These are phyloP conservation scores for Myotis vivesi DNA, from an alignment of 2,797 vertebrate genomes.

Conservation along the genomic window DNA sequence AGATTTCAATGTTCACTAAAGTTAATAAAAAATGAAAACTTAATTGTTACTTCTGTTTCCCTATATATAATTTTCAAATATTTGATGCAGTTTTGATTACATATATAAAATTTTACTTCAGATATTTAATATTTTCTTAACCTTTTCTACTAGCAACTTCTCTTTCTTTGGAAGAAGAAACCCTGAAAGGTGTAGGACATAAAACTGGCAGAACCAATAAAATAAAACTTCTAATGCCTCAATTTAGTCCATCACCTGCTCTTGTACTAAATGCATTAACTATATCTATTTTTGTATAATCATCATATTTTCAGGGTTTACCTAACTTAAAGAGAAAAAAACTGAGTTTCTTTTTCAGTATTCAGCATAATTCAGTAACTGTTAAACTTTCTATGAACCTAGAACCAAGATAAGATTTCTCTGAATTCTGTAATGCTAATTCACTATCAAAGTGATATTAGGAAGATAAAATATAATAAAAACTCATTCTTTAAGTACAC, in stretches of 20 bases:
- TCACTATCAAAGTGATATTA: slow-evolving; percentile 5
- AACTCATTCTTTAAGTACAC: slow-evolving; percentile 29
- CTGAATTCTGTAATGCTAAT: slow-evolving; percentile 14
- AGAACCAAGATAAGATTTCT: slow-evolving; percentile 36
- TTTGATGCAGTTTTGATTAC: slow-evolving; percentile 31
- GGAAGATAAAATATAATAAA: slow-evolving; percentile 31
- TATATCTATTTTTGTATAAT: slow-evolving; percentile 13
- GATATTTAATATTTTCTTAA: slow-evolving; percentile 40
- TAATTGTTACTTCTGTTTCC: not conserved
- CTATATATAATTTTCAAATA: not conserved
- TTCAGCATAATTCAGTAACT: slow-evolving; percentile 22
- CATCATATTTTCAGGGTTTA: slow-evolving; percentile 34
- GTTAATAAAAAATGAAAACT: not conserved
- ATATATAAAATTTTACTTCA: slow-evolving; percentile 42
- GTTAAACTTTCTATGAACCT: slow-evolving; percentile 51
- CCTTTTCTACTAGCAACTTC: slow-evolving; percentile 15
- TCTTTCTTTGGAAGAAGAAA: slow-evolving; percentile 3
- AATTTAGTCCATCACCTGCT: slow-evolving; percentile 12
- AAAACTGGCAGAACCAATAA: slow-evolving; percentile 35
- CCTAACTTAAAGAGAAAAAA: slow-evolving; percentile 1
- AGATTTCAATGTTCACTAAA: slow-evolving; percentile 43
- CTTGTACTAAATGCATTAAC: slow-evolving; percentile 39
- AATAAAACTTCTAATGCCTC: not conserved
- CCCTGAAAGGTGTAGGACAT: slow-evolving; percentile 16
- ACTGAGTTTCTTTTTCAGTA: slow-evolving; percentile 54